Evolutionary conservation across 2,888 invertebrate genomes (phyloP).

Genomic region (Drosophila subsilvestris): DNA sequence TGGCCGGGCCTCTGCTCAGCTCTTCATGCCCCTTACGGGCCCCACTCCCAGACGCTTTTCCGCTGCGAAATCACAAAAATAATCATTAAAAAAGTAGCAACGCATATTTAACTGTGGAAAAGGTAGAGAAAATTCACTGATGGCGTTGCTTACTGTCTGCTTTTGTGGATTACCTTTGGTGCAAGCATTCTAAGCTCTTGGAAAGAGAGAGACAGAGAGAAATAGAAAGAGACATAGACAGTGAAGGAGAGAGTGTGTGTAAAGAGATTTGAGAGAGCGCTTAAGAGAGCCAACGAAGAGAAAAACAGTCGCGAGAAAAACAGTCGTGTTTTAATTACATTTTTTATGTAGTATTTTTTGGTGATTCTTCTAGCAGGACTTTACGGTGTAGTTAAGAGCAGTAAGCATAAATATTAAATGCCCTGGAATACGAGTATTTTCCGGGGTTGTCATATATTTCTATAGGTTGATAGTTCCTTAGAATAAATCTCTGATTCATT

Average conservation of each 20-base stretch:
- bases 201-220: background rate
- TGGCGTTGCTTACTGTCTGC: background rate
- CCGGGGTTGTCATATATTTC: too few relatives aligned
- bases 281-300: background rate
- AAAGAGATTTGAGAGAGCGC: background rate
- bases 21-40: slow-evolving; percentile 4
- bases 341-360: background rate
- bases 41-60: background rate
- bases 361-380: too few relatives aligned
- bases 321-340: background rate
- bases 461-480: too few relatives aligned
- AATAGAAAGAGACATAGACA: background rate
- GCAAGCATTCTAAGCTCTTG: background rate
- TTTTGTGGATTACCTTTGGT: background rate
- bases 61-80: slow-evolving; percentile 30
- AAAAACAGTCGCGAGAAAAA: background rate
- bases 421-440: too few relatives aligned
- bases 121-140: background rate
- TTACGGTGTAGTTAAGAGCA: too few relatives aligned
- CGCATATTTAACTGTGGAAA: background rate
- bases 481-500: too few relatives aligned
- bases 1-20: slow-evolving; percentile 63
- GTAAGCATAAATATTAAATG: too few relatives aligned
- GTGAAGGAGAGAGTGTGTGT: background rate
- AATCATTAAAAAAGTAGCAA: slow-evolving; percentile 24